Evolutionary conservation across 2,888 invertebrate species (phyloP), one percentile per base, ranked within the genome.

Genomic region (Drosophila robusta): DNA sequence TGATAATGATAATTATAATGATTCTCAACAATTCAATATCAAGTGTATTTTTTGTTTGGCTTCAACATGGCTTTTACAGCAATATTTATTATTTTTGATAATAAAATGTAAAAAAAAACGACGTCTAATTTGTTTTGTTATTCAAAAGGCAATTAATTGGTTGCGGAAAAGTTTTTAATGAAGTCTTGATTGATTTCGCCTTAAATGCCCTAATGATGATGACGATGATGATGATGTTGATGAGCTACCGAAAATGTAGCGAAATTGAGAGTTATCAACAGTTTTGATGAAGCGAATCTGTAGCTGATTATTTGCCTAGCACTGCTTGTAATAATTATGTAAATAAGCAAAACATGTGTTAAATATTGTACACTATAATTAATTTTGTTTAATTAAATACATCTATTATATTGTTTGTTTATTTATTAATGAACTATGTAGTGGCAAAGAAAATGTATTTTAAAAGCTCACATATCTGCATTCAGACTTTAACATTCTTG

Each of bases 1-100:
- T 64, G 55, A 75, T 52, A 51, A 47, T 66, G 57, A 69, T 56
- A 54, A 73, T 72, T 61, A 75, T 73, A 52, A 75, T 72, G 62
- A 70, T 71, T 63, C 68, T 68, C 66, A 39, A 45, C 54, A 49
- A 22, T 55, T 41, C 38, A 46, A 50, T 34, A 38, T 51, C 52
- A 64, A 50, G 45, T 58, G 44, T 52, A 32, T 57, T 62, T 29
- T 41, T 42, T 32, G 42, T 12, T 8, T 22, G 4, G 16, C 46
- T 32, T 12, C 12, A 32, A 12, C 7, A 12, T 29, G 11, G 24
- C 29, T 51, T 56, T 67, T 38, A 38, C 58, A 49, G 26, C 29
- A 26, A 44, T 47, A 64, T 29, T 56, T 68, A 46, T 56, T 41
- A 29, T 54, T 34, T 12, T 12, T 34, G 47, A 36, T 22, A 46